A percentile compares a stretch with the other conserved stretches of the same genome.
Evolutionary conservation across 2,113 vertebrate species (phyloP).

Genomic region (Notechis scutatus): DNA sequence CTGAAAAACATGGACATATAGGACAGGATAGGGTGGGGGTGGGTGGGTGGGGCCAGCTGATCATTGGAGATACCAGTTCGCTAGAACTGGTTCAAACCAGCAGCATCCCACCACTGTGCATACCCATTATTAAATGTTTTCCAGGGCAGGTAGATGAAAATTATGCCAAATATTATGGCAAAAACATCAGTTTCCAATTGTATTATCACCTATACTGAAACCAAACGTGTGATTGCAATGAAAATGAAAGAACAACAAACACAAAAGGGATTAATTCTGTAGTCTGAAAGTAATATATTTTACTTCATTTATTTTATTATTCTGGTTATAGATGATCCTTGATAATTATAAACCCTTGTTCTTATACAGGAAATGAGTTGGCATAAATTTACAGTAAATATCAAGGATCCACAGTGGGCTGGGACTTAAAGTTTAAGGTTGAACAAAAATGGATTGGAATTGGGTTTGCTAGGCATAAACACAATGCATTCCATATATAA

Average conservation of each 20-base stretch:
- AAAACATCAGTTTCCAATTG: neutral
- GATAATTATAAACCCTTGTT: neutral
- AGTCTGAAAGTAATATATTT: neutral
- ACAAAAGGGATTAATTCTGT: neutral
- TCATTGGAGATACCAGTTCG: no score
- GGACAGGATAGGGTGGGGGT: no score
- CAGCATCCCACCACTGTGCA: neutral
- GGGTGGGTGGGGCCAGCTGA: no score
- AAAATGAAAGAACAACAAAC: neutral
- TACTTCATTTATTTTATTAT: neutral
- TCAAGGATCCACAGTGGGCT: neutral
- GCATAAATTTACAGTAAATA: neutral
- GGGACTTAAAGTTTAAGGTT: neutral
- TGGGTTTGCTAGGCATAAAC: neutral
- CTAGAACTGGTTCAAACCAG: no score
- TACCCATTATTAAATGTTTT: neutral
- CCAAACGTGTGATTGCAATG: neutral
- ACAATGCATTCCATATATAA: neutral
- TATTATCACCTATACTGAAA: neutral
- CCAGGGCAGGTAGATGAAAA: neutral
- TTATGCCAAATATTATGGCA: neutral
- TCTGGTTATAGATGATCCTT: neutral
- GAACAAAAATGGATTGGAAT: neutral
- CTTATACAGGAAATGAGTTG: neutral
- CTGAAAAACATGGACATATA: no score